phyloP scores from a whole-genome alignment of 2,113 vertebrate genomes.

The Orycteropus afer region DNA sequence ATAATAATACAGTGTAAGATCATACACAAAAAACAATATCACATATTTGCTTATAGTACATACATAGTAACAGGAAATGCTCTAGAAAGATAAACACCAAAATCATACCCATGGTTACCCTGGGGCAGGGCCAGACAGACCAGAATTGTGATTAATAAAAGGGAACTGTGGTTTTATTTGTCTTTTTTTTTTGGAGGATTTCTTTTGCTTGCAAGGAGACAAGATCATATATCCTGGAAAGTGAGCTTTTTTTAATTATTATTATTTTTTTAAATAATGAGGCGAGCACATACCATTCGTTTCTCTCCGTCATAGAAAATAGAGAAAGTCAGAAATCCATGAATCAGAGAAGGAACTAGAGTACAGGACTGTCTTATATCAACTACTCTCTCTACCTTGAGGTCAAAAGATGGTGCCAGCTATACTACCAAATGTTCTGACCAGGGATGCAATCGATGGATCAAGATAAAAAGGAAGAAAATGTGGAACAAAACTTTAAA shows the following conservation, averaged over 20 bases:
- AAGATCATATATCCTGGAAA: not conserved
- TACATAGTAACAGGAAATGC: not conserved
- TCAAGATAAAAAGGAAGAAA: not conserved
- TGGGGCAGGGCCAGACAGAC: not conserved
- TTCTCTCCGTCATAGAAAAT: not conserved
- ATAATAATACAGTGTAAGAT: not conserved
- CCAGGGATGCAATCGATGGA: not conserved
- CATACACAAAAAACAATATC: not conserved
- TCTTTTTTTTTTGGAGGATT: not conserved
- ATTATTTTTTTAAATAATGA: not conserved
- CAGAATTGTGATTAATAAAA: not conserved
- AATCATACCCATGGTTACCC: not conserved
- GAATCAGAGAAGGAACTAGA: not conserved
- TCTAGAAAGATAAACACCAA: not conserved
- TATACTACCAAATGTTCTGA: not conserved
- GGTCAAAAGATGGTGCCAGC: not conserved
- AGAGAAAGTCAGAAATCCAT: not conserved
- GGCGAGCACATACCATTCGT: not conserved
- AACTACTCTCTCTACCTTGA: not conserved
- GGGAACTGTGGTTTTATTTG: not conserved
- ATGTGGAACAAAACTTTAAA: not conserved
- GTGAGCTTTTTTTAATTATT: not conserved
- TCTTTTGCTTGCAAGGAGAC: not conserved
- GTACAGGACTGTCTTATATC: not conserved
- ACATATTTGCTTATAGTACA: not conserved